Percentiles rank a stretch among this genome's conserved stretches.
Evolutionary conservation across 2,797 vertebrate species (phyloP).

Genomic region (Caiman crocodilus): DNA sequence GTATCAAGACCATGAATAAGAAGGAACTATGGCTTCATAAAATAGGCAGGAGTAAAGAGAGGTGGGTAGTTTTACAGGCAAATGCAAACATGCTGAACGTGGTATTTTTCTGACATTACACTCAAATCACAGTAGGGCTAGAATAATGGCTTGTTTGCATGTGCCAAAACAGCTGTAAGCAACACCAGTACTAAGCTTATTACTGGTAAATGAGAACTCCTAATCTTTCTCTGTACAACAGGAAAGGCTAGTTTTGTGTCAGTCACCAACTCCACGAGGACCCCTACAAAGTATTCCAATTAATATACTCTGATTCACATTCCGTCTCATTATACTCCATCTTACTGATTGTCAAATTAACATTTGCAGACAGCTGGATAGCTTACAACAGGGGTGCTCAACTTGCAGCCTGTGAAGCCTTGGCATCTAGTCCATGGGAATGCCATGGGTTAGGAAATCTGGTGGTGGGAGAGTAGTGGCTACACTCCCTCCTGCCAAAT

Average conservation of each 20-base stretch:
- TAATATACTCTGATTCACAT: background rate
- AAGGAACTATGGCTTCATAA: background rate
- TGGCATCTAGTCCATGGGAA: too few species aligned
- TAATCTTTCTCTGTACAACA: background rate
- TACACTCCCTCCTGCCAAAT: too few species aligned
- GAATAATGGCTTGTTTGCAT: slow-evolving; percentile 5
- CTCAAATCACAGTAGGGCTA: background rate
- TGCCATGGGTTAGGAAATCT: too few species aligned
- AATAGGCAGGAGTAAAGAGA: background rate
- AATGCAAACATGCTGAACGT: background rate
- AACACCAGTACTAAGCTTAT: background rate
- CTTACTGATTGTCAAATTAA: background rate
- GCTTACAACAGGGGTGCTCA: too few species aligned
- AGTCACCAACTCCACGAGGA: background rate
- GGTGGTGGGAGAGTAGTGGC: too few species aligned
- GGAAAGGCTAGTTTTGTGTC: background rate
- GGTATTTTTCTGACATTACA: background rate
- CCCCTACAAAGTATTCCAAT: background rate
- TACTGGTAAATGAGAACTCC: background rate
- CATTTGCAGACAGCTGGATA: background rate
- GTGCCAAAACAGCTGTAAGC: slow-evolving; percentile 1
- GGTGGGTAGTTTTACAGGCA: background rate
- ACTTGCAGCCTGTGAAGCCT: too few species aligned
- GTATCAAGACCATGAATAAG: accelerated
- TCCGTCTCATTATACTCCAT: background rate